Percentiles rank a stretch among this genome's conserved stretches.
phyloP scores from a whole-genome alignment of 2,113 vertebrate species.

The Globicephala melas region DNA sequence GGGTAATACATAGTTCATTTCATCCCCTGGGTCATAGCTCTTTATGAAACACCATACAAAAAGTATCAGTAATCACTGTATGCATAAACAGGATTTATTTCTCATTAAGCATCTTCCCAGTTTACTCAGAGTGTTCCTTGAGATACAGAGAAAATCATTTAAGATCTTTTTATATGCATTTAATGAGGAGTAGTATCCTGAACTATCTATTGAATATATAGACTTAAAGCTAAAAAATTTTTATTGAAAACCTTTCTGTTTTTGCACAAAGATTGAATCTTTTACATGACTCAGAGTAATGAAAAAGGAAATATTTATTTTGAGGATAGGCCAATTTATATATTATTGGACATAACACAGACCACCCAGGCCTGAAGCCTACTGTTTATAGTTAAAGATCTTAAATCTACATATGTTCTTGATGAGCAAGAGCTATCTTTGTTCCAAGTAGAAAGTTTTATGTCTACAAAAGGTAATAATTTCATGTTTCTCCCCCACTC shows the following conservation, averaged over 20 bases:
- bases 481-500: conserved; percentile 42
- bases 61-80: neutral
- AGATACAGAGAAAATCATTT: conserved; percentile 25
- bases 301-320: conserved; percentile 78
- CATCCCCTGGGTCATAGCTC: neutral
- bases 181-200: neutral
- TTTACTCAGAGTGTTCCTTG: conserved; percentile 8
- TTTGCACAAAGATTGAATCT: conserved; percentile 65
- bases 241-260: conserved; percentile 54
- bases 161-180: neutral
- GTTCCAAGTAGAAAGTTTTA: conserved; percentile 21
- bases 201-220: conserved; percentile 28
- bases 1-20: neutral
- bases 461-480: conserved; percentile 50
- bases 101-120: neutral
- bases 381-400: conserved; percentile 73
- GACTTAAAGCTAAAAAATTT: neutral
- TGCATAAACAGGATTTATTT: neutral
- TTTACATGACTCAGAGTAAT: conserved; percentile 71
- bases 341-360: conserved; percentile 74
- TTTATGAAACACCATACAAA: neutral
- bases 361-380: conserved; percentile 76
- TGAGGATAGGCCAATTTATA: conserved; percentile 74
- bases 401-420: conserved; percentile 67
- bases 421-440: conserved; percentile 59